Evolutionary conservation across 2,113 vertebrate genomes (phyloP).

Genomic region (Hirundichthys speculiger): DNA sequence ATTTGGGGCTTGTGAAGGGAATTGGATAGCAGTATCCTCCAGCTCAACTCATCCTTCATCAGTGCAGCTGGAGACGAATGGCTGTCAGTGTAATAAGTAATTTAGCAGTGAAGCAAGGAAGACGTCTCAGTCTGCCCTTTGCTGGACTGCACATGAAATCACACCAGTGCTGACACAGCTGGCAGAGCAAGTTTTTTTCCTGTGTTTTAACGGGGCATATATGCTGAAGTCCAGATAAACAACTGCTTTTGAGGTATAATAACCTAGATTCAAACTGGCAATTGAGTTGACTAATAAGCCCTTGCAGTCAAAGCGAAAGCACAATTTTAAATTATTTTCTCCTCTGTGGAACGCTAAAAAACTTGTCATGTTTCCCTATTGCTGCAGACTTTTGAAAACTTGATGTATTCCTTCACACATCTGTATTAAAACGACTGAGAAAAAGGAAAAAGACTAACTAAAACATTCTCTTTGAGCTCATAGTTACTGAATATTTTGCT

Average conservation of each 20-base stretch:
- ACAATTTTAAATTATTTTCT: neutral
- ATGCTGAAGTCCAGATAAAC: neutral
- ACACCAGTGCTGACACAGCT: conserved; percentile 19
- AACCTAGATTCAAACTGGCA: conserved; percentile 3
- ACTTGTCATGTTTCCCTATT: neutral
- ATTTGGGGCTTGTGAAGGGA: conserved; percentile 56
- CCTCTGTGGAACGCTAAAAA: neutral
- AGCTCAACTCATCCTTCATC: conserved; percentile 50
- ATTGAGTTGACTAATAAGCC: neutral
- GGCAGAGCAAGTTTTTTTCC: neutral
- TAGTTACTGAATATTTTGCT: neutral
- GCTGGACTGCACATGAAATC: conserved; percentile 10
- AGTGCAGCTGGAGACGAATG: conserved; percentile 31
- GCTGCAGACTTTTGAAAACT: neutral
- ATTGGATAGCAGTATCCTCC: conserved; percentile 47
- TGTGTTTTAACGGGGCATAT: neutral
- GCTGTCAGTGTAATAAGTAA: conserved; percentile 43
- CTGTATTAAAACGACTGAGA: neutral
- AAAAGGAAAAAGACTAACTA: neutral
- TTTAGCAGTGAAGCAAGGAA: conserved; percentile 18
- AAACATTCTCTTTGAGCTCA: conserved; percentile 7
- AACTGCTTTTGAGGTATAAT: neutral
- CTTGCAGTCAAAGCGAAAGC: neutral
- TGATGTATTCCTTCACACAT: neutral
- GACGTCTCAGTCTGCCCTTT: conserved; percentile 20